Percentiles rank a stretch among this genome's conserved stretches.
phyloP scores from a whole-genome alignment of 2,113 vertebrate species.

The Puntigrus tetrazona region DNA sequence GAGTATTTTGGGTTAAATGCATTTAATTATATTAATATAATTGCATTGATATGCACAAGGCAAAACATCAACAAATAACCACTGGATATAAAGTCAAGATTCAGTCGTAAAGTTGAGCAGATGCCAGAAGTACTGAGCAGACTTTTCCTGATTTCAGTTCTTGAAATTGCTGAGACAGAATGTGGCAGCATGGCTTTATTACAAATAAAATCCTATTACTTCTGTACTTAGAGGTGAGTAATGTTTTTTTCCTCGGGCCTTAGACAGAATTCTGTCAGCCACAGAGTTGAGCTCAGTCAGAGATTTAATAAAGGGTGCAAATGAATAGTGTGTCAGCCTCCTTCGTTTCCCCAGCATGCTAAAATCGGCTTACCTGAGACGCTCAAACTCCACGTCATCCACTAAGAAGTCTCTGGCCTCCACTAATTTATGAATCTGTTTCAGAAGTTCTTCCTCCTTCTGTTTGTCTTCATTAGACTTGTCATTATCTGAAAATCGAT shows the following conservation, averaged over 20 bases:
- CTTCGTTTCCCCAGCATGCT: neutral
- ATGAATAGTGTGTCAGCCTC: neutral
- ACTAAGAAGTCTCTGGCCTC: constrained; percentile 89
- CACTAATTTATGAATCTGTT: constrained; percentile 88
- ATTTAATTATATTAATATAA: neutral
- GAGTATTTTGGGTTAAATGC: neutral
- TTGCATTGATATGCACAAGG: neutral
- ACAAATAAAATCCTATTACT: constrained; percentile 22
- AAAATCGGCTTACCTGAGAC: constrained; percentile 66
- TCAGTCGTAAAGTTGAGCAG: neutral
- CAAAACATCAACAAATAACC: neutral
- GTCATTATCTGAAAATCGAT: constrained; percentile 77
- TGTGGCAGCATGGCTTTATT: neutral
- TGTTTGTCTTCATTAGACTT: constrained; percentile 82
- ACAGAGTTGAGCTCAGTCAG: neutral
- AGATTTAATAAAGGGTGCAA: constrained; percentile 18
- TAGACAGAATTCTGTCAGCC: neutral
- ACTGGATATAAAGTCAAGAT: neutral
- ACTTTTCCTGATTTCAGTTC: neutral
- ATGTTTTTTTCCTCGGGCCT: neutral
- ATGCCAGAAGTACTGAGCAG: neutral
- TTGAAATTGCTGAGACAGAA: neutral
- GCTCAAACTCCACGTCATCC: constrained; percentile 89
- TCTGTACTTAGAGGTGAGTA: constrained; percentile 1
- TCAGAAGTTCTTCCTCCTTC: constrained; percentile 84